Base-by-base conservation (phyloP, 2,888 invertebrate genomes). In the Julus scandinavius region DNA sequence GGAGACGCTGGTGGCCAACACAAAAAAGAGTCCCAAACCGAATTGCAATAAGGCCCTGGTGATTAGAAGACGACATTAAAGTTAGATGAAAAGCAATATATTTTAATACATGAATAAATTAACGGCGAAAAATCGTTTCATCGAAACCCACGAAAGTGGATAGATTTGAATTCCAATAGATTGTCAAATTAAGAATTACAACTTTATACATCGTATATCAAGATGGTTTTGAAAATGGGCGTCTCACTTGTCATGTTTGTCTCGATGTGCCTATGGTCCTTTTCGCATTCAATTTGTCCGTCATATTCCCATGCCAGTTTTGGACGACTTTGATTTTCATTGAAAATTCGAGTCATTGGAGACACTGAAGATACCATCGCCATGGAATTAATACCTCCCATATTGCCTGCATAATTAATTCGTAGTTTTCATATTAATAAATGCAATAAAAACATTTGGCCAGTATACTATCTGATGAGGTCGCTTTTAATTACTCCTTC, bases 11-110 rank as follows among this genome's bases (percentile, higher is more conserved):
- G 45, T 0, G 85, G 85, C 85, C 85, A 85, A 20, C 85, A 85
- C 20, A 85, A 20, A 9, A 85, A 49, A 2, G 85, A n/a, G 85
- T 85, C 85, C 85, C 85, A 85, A 15, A 85, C 85, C n/a, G 85
- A n/a, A 20, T 85, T 49, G 20, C 85, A 85, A 49, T 85, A 85
- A 49, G 85, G 85, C 20, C 41, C 85, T 85, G 49, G 11, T n/a
- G 45, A 20, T 29, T 29, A 45, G 45, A 45, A 5, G 45, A 7
- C 45, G 45, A 45, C 45, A 7, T 45, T 45, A 45, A 54, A 54
- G 1, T 45, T 45, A 1, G 45, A 1, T 7, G 45, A 63, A 2
- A 3, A n/a, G n/a, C 3, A 63, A n/a, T 63, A 63, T n/a, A 6
- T 63, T n/a, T 6, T 63, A 63, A 63, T 63, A n/a, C 58, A n/a